Base-by-base conservation (phyloP, 2,113 vertebrate species). In the Xiphophorus couchianus region DNA sequence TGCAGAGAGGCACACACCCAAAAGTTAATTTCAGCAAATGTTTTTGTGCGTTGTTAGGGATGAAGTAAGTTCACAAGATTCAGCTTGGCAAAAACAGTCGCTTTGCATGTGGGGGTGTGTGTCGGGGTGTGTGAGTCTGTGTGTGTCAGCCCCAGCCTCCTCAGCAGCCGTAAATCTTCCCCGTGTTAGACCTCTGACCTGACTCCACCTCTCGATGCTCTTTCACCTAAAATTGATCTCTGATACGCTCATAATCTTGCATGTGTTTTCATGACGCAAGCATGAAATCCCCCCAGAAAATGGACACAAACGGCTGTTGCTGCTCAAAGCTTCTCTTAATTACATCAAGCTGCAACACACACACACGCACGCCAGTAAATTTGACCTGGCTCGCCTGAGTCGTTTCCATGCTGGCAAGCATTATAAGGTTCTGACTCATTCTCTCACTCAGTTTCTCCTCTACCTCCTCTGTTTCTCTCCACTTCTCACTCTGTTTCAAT, bases 311-410 rank as follows among this genome's bases (percentile, higher is more conserved):
- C 67, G 78, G 84, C 66, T 80, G 83, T 78, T 84, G 62, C 51
- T 86, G 75, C 77, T 88, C 73, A 86, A 76, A 86, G 67, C 77
- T 70, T 79, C 60, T 14, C 73, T 87, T 93, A 94, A 94, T 92
- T 82, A 89, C 51, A 93, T 92, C 93, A 93, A 93, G 92, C 86
- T 93, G 90, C 75, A 82, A 66, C 27, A 83, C 60, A 65, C 76
- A 82, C 42, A 65, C 80, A 73, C 71, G 29, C 63, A 51, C 65
- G 51, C 69, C 44, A 48, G 70, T 84, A 71, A 86, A 84, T 39
- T 64, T 62, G 62, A 80, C 73, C 89, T 88, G 88, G 90, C 85
- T 89, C 71, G 68, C 33, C 62, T 62, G 19, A 70, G 62, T 88
- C 61, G 51, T 94, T 94, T 93, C 89, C 89, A 89, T 73, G 4